A percentile compares a stretch with the other conserved stretches of the same genome.
These are phyloP conservation scores for Parazoanthus swiftii DNA, from an alignment of 92 coral and sea anemone genomes.

Conservation along the genomic window DNA sequence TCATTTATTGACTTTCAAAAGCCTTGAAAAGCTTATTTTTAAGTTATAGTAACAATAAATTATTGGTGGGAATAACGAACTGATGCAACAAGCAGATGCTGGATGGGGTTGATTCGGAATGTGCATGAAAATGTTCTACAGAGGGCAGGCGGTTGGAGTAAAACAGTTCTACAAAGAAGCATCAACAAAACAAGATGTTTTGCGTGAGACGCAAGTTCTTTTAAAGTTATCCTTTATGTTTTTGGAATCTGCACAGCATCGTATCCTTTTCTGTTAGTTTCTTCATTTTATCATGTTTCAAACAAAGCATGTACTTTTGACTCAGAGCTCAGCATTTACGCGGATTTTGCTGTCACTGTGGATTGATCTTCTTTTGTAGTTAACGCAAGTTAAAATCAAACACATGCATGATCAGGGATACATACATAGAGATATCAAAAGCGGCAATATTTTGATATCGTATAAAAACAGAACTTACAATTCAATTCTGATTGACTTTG, in stretches of 20 bases:
- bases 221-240: background rate
- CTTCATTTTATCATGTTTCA: too few species aligned
- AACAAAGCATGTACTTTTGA: background rate
- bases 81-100: too few species aligned
- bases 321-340: background rate
- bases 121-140: background rate
- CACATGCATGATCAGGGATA: conserved; percentile 20
- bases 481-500: conserved; percentile 28
- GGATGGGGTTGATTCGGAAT: background rate
- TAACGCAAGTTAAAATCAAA: too few species aligned
- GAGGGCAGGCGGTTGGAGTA: background rate
- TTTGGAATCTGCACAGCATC: background rate
- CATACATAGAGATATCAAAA: conserved; percentile 36
- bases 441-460: conserved; percentile 36
- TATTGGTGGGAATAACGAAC: too few species aligned
- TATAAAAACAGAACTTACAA: background rate
- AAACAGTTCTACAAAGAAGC: background rate
- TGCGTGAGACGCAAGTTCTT: background rate
- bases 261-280: background rate
- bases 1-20: too few species aligned
- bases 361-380: too few species aligned
- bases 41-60: too few species aligned
- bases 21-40: too few species aligned
- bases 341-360: background rate
- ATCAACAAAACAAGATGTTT: background rate